Evolutionary conservation across 2,113 vertebrate species (phyloP), one percentile per base, ranked within the genome.

Genomic region (Nicator chloris): DNA sequence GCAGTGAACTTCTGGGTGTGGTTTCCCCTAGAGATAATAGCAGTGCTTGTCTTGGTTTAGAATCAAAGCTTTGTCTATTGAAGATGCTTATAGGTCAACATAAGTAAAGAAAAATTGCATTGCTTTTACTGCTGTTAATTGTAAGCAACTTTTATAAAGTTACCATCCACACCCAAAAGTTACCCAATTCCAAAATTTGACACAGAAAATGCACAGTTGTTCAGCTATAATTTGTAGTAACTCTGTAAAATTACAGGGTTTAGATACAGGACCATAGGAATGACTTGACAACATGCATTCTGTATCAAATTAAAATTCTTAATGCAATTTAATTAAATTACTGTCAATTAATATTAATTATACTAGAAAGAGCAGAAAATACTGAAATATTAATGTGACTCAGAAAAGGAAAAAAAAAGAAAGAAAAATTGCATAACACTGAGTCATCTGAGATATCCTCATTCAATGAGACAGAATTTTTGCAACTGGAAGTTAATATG

Each of bases 1-100:
- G 33, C 6, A 39, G 20, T 30, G 13, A 76, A 64, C 11, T 47
- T 9, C 10, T 53, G 8, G 10, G 4, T 2, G 1, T 1, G 0
- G 5, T 63, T 82, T 75, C 12, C 26, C 90, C 11, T 54, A 54
- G 26, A 64, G 35, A 31, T 7, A 61, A 40, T 3, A 86, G 3
- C 7, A 30, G 37, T 80, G 1, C 6, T 71, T 68, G 56, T 69
- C 10, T 45, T 86, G 4, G 13, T 71, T 59, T 31, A 9, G 10
- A 63, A 61, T 57, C 31, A 54, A 65, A 83, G 22, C 37, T 35
- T 13, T 59, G 11, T 40, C 12, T 54, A 26, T 19, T 7, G 4
- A 56, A 50, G n/a, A 17, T 42, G 16, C 8, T 81, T 9, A 6
- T 23, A 72, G 40, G 7, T 49, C 13, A 80, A 18, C 2, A n/a